Base-by-base conservation (phyloP, 2,797 vertebrate genomes). In the Diplodus puntazzo region DNA sequence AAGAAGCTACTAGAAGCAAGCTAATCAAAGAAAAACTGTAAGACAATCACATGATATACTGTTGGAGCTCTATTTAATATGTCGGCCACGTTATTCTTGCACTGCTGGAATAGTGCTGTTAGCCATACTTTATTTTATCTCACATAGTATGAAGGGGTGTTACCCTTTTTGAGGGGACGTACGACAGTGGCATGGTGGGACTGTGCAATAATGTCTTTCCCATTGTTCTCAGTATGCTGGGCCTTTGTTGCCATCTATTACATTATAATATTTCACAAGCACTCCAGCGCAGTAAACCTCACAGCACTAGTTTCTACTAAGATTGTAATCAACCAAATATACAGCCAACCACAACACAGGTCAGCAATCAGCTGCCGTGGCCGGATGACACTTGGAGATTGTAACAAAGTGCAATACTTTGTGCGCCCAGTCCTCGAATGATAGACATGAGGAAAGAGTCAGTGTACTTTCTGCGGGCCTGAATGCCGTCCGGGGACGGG, bases 171-270 rank as follows among this genome's bases (percentile, higher is more conserved):
- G 66, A 84, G 82, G 90, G 93, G 94, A 93, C 88, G 88, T 78
- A 77, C 73, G 53, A 91, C 82, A 70, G 85, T 89, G 88, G 93
- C 90, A 90, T 86, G 85, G 75, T 90, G 94, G 93, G 93, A 94
- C 91, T 89, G 95, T 95, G 95, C 94, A 95, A 95, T 95, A 94
- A 79, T 82, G 91, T 94, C 90, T 90, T 90, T 95, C 89, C 90
- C 92, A 85, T 90, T 85, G 70, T 86, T 91, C 85, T 90, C 72
- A 83, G 77, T 80, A 72, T 80, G 71, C 79, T 73, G 73, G 86
- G 67, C 73, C 77, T 79, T 84, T 75, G 67, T 63, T 84, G 80
- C 54, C 69, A 39, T 84, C 34, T 45, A 14, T 45, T 45, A 45
- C 43, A 14, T 45, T 14, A 14, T 16, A 45, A 57, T 81, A 72